Evolutionary conservation across 2,113 vertebrate genomes (phyloP).

Genomic region (Dinomys branickii): DNA sequence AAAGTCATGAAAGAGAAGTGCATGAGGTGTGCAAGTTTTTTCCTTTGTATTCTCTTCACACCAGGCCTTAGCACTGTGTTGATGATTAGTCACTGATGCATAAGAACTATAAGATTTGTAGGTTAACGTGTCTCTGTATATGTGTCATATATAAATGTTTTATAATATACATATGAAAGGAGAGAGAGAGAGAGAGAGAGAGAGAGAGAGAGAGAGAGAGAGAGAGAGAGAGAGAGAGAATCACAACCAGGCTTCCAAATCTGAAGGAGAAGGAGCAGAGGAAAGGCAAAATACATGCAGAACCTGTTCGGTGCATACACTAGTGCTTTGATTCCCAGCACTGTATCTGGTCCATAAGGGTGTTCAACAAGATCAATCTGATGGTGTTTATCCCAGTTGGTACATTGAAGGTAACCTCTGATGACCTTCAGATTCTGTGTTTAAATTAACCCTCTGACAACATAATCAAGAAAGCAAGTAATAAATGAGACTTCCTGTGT

Average conservation of each 20-base stretch:
- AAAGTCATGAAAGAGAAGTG: neutral
- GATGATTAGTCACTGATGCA: neutral
- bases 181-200: neutral
- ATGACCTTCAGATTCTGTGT: neutral
- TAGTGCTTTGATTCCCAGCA: neutral
- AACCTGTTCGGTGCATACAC: neutral
- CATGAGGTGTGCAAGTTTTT: neutral
- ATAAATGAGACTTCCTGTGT: neutral
- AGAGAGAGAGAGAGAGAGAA: neutral
- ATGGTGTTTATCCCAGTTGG: neutral
- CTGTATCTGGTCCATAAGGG: neutral
- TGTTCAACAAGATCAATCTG: neutral
- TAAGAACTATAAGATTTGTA: neutral
- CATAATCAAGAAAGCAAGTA: neutral
- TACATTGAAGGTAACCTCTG: neutral
- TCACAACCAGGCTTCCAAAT: neutral
- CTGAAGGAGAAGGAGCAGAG: neutral
- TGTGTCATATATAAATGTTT: neutral
- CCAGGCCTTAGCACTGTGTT: neutral
- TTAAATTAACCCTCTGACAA: neutral
- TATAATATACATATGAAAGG: neutral
- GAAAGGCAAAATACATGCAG: neutral
- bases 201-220: too few relatives aligned
- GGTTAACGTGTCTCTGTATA: neutral
- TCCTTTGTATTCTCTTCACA: neutral